Evolutionary conservation across 2,888 invertebrate genomes (phyloP).

Genomic region (Drosophila mimetica): DNA sequence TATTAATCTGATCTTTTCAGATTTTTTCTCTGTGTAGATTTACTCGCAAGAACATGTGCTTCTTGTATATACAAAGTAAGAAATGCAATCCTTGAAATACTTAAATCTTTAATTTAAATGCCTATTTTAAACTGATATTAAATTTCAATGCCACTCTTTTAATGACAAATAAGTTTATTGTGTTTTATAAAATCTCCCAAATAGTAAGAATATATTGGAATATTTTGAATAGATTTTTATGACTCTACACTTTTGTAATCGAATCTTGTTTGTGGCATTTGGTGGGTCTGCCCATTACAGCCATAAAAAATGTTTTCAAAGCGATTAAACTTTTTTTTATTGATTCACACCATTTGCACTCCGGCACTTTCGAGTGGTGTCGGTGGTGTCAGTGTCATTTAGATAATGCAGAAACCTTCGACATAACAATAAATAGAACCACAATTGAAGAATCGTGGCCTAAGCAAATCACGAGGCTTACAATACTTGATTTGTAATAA

Average conservation of each 20-base stretch:
- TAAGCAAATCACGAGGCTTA: conserved; percentile 17
- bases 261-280: neutral
- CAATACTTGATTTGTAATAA: conserved; percentile 43
- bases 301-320: conserved; percentile 2
- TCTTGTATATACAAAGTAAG: too few species aligned
- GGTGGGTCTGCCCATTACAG: neutral
- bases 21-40: too few species aligned
- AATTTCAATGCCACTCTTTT: neutral
- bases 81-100: too few species aligned
- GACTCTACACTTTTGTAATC: neutral
- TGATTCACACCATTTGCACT: conserved; percentile 22
- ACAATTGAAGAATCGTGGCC: conserved; percentile 44
- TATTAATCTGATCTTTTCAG: too few species aligned
- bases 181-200: neutral
- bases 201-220: too few species aligned
- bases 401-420: conserved; percentile 55
- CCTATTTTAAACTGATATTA: neutral
- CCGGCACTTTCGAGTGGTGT: conserved; percentile 12
- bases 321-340: conserved; percentile 5
- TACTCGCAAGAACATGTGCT: conserved; percentile 8
- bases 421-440: conserved; percentile 49
- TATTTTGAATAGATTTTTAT: too few species aligned
- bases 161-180: neutral
- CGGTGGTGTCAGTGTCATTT: conserved; percentile 54
- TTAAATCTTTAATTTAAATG: too few species aligned